These are phyloP conservation scores for Drosophila bunnanda DNA, from an alignment of 2,888 invertebrate genomes.

Conservation along the genomic window DNA sequence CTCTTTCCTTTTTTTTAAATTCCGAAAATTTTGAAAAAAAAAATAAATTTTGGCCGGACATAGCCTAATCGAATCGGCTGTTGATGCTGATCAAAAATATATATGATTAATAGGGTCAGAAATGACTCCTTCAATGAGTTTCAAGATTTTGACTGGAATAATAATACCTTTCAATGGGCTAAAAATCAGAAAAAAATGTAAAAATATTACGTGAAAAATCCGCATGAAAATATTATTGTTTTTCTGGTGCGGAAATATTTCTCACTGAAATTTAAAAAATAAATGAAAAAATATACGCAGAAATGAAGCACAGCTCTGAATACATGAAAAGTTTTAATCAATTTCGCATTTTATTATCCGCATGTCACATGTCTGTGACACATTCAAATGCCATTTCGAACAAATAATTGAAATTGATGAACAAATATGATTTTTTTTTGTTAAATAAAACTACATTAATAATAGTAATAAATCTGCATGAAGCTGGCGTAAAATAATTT, in stretches of 20 bases:
- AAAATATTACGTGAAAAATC: too few species aligned
- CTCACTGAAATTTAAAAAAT: not conserved
- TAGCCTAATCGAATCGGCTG: too few species aligned
- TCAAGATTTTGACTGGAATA: too few species aligned
- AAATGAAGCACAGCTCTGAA: not conserved
- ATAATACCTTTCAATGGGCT: too few species aligned
- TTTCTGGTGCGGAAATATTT: not conserved
- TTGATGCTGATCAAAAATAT: too few species aligned
- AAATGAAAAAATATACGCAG: not conserved
- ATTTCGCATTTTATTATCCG: not conserved
- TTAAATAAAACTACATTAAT: not conserved
- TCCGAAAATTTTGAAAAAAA: too few species aligned
- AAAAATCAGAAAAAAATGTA: too few species aligned
- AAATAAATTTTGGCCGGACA: too few species aligned
- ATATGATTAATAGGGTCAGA: too few species aligned
- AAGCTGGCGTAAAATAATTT: not conserved
- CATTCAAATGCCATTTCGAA: not conserved
- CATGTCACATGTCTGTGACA: not conserved
- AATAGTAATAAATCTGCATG: not conserved
- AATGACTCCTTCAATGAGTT: too few species aligned
- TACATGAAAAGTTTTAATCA: not conserved
- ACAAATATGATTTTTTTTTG: not conserved
- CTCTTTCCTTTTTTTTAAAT: too few species aligned
- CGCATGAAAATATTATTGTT: too few species aligned
- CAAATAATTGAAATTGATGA: conserved; percentile 4